Evolutionary conservation across 1,140 invertebrate genomes (phyloP).

Genomic region (Saxidomus purpurata): DNA sequence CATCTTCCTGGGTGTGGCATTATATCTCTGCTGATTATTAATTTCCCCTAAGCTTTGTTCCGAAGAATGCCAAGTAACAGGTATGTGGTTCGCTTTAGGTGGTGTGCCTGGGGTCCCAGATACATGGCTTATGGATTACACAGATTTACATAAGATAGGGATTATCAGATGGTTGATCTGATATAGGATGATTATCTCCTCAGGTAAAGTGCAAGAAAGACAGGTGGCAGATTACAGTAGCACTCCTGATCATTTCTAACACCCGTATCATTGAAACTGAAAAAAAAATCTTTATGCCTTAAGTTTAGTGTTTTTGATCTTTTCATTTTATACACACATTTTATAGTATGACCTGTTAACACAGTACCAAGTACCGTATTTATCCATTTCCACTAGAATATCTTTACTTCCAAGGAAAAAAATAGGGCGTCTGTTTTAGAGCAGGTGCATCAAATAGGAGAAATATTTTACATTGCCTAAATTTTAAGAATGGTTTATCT

Average conservation of each 20-base stretch:
- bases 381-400: too few species aligned
- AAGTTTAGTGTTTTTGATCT: constrained; percentile 16
- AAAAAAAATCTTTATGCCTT: not conserved
- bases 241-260: not conserved
- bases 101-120: constrained; percentile 28
- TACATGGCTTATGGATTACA: not conserved
- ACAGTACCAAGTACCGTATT: not conserved
- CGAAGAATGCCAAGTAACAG: not conserved
- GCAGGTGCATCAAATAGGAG: too few species aligned
- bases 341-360: not conserved
- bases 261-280: not conserved
- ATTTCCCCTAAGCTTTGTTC: not conserved
- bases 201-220: constrained; percentile 10
- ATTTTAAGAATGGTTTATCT: too few species aligned
- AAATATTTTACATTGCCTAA: too few species aligned
- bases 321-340: not conserved
- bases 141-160: constrained; percentile 3
- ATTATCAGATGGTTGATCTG: not conserved
- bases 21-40: not conserved
- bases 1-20: not conserved
- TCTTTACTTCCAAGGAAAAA: too few species aligned
- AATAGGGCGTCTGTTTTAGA: too few species aligned
- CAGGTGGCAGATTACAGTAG: constrained; percentile 17
- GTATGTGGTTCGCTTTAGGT: constrained; percentile 17
- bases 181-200: not conserved